Conservation (phyloP, 2,888 invertebrate species). For the Cantharis rustica region DNA sequence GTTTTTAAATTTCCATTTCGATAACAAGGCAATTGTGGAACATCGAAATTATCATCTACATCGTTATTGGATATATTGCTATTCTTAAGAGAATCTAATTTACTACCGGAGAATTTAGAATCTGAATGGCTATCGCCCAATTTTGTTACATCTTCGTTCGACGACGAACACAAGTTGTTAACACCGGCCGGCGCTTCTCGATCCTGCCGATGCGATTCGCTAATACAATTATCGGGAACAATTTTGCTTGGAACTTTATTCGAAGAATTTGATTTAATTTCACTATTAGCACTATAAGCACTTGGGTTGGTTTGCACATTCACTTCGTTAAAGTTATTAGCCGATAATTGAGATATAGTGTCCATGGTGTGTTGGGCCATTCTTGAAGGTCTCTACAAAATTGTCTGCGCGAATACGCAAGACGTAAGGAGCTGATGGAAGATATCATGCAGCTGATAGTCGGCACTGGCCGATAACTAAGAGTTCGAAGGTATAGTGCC, state of each 20-base stretch:
- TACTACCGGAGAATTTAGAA: conserved; percentile 22
- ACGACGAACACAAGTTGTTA: not conserved
- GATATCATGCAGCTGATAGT: conserved; percentile 50
- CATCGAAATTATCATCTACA: conserved; percentile 6
- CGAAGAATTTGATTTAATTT: conserved; percentile 15
- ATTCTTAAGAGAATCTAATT: conserved; percentile 15
- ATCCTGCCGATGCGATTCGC: not conserved
- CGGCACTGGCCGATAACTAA: conserved; percentile 44
- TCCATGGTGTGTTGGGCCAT: conserved; percentile 53
- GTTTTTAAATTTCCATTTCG: conserved; percentile 14
- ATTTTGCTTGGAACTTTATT: conserved; percentile 14
- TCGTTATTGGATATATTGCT: conserved; percentile 19
- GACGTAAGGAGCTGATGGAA: conserved; percentile 40
- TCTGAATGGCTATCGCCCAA: not conserved
- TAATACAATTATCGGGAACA: conserved; percentile 6
- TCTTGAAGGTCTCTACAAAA: conserved; percentile 56
- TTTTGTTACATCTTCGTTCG: conserved; percentile 4
- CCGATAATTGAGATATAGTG: conserved; percentile 34
- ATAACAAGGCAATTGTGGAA: conserved; percentile 1
- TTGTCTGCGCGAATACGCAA: conserved; percentile 53
- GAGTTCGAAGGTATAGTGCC: conserved; percentile 46
- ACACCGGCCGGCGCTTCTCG: not conserved
- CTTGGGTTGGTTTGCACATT: conserved; percentile 27
- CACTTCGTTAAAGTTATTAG: conserved; percentile 35
- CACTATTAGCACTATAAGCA: conserved; percentile 22